phyloP scores from a whole-genome alignment of 1,140 invertebrate genomes.

The Drosophila elegans region DNA sequence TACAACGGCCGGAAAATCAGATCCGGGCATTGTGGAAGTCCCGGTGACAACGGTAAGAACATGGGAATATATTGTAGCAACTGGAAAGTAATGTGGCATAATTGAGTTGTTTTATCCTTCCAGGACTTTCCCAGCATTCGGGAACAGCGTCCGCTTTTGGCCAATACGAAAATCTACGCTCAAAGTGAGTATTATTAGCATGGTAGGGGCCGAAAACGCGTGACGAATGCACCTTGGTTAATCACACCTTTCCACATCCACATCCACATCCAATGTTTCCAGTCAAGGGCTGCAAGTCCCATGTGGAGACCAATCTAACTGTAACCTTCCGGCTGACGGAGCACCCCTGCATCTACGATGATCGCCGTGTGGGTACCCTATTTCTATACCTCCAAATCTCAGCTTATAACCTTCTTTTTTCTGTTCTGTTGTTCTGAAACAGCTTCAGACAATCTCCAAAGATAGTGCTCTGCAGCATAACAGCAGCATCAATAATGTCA shows the following conservation, averaged over 20 bases:
- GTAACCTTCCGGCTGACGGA: constrained; percentile 64
- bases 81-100: constrained; percentile 8
- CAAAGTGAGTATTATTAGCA: constrained; percentile 60
- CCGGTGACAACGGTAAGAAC: constrained; percentile 60
- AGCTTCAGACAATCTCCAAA: constrained; percentile 47
- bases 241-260: constrained; percentile 3
- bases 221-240: constrained; percentile 32
- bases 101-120: constrained; percentile 10
- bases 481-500: constrained; percentile 34
- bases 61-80: constrained; percentile 9
- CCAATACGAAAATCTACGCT: constrained; percentile 67
- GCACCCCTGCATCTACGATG: constrained; percentile 64
- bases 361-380: constrained; percentile 37
- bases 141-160: constrained; percentile 71
- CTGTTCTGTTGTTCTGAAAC: not conserved
- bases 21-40: constrained; percentile 68
- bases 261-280: constrained; percentile 1
- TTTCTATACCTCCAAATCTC: not conserved
- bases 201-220: constrained; percentile 14
- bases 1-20: constrained; percentile 55
- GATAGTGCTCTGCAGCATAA: constrained; percentile 39
- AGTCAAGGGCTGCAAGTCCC: constrained; percentile 51
- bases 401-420: not conserved
- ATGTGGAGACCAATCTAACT: constrained; percentile 45
- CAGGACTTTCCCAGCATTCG: constrained; percentile 48